Evolutionary conservation across 1,140 invertebrate species (phyloP).

Genomic region (Manduca sexta): DNA sequence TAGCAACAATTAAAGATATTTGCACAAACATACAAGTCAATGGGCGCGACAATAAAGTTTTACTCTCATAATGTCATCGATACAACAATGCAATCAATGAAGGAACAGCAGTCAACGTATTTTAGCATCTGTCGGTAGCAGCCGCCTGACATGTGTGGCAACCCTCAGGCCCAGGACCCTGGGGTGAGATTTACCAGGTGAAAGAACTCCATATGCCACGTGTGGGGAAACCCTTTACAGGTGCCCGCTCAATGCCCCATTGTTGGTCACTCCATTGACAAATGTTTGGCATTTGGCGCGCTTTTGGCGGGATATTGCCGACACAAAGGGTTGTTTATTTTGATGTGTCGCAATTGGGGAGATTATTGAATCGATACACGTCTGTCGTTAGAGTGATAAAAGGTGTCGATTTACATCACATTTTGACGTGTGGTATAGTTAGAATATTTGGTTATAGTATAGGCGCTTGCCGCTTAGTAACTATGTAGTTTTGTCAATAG

Average conservation of each 20-base stretch:
- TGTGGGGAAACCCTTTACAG: constrained; percentile 63
- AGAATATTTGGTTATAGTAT: no score
- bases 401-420: neutral
- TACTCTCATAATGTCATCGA: neutral
- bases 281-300: constrained; percentile 57
- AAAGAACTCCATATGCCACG: constrained; percentile 60
- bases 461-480: no score
- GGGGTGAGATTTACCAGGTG: constrained; percentile 65
- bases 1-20: no score
- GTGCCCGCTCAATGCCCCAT: constrained; percentile 55
- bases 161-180: constrained; percentile 37
- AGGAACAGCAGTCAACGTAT: constrained; percentile 49
- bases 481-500: no score
- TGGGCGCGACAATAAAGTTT: neutral
- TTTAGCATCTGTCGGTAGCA: constrained; percentile 69
- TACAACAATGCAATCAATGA: constrained; percentile 53
- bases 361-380: neutral
- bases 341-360: constrained; percentile 9
- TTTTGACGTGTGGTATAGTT: no score
- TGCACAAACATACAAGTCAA: no score
- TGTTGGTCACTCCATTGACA: constrained; percentile 57
- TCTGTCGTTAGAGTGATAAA: neutral
- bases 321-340: constrained; percentile 34
- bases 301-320: constrained; percentile 42
- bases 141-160: constrained; percentile 65